Conservation (phyloP, 2,113 vertebrate species). For the Cryptoleucopteryx plumbea region DNA sequence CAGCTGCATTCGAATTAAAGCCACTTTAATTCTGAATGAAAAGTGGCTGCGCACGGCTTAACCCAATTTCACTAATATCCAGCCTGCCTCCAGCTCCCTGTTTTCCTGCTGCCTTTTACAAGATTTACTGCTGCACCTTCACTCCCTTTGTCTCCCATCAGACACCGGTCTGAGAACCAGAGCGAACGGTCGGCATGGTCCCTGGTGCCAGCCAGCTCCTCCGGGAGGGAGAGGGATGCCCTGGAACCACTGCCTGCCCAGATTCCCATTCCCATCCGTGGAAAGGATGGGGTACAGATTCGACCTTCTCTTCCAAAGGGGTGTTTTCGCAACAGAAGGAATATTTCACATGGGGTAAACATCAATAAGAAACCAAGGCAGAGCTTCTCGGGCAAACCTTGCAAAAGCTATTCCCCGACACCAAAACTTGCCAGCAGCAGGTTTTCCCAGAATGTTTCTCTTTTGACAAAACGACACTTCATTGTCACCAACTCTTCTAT, state of each 20-base stretch:
- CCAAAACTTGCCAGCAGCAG: neutral
- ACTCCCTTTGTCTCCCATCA: neutral
- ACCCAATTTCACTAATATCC: slow-evolving; percentile 17
- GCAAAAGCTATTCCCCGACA: neutral
- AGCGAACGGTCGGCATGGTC: fast-evolving
- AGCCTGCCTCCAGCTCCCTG: neutral
- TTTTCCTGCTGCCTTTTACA: neutral
- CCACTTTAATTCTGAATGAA: slow-evolving; percentile 39
- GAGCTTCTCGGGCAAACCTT: neutral
- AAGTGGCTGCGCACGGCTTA: neutral
- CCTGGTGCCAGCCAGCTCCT: neutral
- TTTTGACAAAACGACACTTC: neutral
- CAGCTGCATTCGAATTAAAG: slow-evolving; percentile 29
- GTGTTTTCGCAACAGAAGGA: neutral
- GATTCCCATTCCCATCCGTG: neutral
- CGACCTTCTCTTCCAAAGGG: neutral
- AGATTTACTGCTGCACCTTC: neutral
- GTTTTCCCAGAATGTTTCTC: neutral
- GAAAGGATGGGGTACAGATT: neutral
- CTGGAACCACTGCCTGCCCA: neutral
- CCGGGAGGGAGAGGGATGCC: neutral
- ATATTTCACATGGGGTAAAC: neutral
- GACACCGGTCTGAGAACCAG: fast-evolving
- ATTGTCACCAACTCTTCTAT: neutral
- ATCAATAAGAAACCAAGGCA: neutral